Evolutionary conservation across 2,888 invertebrate genomes (phyloP).

Genomic region (Metallyticus violacea): DNA sequence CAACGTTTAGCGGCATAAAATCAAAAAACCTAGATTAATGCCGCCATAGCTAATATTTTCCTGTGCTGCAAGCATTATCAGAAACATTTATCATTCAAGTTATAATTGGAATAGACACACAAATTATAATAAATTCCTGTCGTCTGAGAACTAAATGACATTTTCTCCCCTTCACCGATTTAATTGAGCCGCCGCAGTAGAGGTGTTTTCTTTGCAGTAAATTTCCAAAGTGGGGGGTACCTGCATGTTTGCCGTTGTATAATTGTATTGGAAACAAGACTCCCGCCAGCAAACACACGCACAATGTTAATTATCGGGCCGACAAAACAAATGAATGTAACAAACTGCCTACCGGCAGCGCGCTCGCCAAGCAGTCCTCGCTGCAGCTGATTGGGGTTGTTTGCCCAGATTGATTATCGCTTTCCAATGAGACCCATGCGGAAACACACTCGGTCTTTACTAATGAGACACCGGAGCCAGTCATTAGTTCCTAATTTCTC

Average conservation of each 20-base stretch:
- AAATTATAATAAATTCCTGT: background rate
- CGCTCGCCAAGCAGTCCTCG: background rate
- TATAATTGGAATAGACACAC: background rate
- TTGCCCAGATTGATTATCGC: background rate
- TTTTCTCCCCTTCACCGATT: background rate
- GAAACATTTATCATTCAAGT: background rate
- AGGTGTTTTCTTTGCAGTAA: background rate
- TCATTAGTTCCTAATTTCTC: background rate
- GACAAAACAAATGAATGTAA: background rate
- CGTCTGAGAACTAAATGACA: background rate
- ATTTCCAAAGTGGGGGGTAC: background rate
- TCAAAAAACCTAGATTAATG: too few relatives aligned
- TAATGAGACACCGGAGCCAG: background rate
- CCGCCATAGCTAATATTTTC: too few relatives aligned
- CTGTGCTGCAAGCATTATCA: background rate
- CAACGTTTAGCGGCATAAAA: too few relatives aligned
- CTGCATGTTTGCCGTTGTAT: background rate
- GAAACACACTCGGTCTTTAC: background rate
- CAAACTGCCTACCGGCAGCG: background rate
- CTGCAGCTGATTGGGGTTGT: background rate
- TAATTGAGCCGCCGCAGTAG: background rate
- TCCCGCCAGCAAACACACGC: background rate
- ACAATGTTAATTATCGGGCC: background rate
- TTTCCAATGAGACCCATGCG: background rate
- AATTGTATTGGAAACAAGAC: background rate